phyloP scores from a whole-genome alignment of 2,888 invertebrate genomes.

The Rhabditoides inermis region DNA sequence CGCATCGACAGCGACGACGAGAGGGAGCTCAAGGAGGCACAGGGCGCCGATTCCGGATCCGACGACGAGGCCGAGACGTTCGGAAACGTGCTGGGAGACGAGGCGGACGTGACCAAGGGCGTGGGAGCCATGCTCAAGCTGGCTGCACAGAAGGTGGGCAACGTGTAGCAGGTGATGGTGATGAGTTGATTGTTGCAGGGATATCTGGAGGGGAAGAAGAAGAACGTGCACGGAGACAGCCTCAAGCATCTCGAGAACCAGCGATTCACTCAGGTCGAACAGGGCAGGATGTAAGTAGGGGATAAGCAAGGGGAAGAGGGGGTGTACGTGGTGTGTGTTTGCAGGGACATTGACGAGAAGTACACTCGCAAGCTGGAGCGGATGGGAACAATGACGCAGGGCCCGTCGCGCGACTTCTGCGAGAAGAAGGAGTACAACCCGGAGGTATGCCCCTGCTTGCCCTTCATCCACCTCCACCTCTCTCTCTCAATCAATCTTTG shows the following conservation, averaged over 20 bases:
- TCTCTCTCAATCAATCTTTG: neutral
- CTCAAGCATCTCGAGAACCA: conserved; percentile 44
- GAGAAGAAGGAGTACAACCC: conserved; percentile 50
- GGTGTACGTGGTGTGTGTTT: conserved; percentile 10
- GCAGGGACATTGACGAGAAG: conserved; percentile 52
- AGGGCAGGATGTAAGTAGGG: conserved; percentile 32
- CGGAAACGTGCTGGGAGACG: conserved; percentile 44
- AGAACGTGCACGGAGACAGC: conserved; percentile 20
- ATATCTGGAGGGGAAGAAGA: conserved; percentile 29
- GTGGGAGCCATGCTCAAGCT: conserved; percentile 45
- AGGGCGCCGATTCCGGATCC: conserved; percentile 5
- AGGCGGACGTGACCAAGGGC: conserved; percentile 54
- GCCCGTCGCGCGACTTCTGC: conserved; percentile 42
- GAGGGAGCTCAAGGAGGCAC: conserved; percentile 22
- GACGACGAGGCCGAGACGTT: conserved; percentile 30
- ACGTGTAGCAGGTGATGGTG: neutral
- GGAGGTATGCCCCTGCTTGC: conserved; percentile 53
- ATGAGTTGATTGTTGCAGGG: conserved; percentile 8
- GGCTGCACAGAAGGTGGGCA: conserved; percentile 32
- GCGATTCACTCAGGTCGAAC: conserved; percentile 33
- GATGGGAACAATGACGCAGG: conserved; percentile 44
- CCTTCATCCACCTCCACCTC: neutral
- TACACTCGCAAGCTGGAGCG: conserved; percentile 51
- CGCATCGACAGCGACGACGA: conserved; percentile 30
- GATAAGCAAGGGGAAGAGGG: neutral